phyloP scores from a whole-genome alignment of 2,797 vertebrate genomes.

The Lepus oiostolus region DNA sequence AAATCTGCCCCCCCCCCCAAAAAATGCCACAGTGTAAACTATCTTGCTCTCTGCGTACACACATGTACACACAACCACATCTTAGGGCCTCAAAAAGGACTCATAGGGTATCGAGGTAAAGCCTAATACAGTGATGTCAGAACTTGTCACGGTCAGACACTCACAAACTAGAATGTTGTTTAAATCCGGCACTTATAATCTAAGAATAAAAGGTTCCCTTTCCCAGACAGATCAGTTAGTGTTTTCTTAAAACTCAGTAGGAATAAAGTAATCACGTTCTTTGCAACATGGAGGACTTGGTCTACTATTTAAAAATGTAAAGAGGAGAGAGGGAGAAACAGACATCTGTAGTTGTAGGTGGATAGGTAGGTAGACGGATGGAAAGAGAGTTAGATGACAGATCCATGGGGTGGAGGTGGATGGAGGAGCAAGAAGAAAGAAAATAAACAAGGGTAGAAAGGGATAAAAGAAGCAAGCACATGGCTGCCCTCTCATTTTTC shows the following conservation, averaged over 20 bases:
- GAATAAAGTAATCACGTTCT: background rate
- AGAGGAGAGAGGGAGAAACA: background rate
- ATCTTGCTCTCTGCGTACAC: background rate
- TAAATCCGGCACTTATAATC: background rate
- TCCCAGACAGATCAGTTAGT: constrained; percentile 3
- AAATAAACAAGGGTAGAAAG: too few relatives aligned
- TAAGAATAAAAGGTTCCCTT: background rate
- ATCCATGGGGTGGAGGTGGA: background rate
- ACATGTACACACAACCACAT: background rate
- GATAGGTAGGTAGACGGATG: background rate
- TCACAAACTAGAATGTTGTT: background rate
- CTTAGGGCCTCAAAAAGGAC: background rate
- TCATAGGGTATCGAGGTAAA: background rate
- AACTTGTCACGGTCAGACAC: background rate
- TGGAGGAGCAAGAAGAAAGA: too few relatives aligned
- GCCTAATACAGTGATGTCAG: background rate
- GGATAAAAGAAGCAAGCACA: background rate
- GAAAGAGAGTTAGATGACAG: background rate
- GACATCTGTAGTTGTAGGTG: background rate
- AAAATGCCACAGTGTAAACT: background rate
- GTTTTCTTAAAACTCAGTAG: background rate
- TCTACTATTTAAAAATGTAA: constrained; percentile 7
- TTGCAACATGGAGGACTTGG: background rate
- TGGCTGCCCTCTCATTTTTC: background rate
- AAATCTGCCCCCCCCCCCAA: background rate